Evolutionary conservation across 2,888 invertebrate species (phyloP).

Genomic region (Steromphala cineraria): DNA sequence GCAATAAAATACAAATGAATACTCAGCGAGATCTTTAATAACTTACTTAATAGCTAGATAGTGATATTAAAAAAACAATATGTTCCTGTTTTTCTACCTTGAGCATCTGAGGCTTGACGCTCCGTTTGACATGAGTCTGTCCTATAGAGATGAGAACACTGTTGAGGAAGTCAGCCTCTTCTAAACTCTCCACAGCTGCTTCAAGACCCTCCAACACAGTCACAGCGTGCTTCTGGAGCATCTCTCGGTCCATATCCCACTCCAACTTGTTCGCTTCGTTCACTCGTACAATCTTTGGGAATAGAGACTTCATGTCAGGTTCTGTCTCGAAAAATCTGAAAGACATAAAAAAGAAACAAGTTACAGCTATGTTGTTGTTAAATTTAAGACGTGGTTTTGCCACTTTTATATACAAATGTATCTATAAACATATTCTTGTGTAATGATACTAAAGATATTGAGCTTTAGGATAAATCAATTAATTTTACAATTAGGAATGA

Average conservation of each 20-base stretch:
- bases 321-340: constrained; percentile 68
- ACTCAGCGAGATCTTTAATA: too few species aligned
- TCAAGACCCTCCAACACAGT: constrained; percentile 71
- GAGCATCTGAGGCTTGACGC: constrained; percentile 65
- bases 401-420: too few species aligned
- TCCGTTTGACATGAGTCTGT: constrained; percentile 66
- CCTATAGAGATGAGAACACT: constrained; percentile 69
- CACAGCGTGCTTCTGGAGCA: constrained; percentile 67
- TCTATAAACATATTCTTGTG: too few species aligned
- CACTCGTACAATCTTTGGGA: constrained; percentile 66
- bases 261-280: constrained; percentile 65
- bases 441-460: too few species aligned
- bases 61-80: too few species aligned
- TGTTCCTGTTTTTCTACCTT: constrained; percentile 47
- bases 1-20: too few species aligned
- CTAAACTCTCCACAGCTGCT: constrained; percentile 71
- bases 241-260: constrained; percentile 64
- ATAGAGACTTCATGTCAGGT: constrained; percentile 64
- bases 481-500: too few species aligned
- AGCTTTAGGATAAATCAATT: too few species aligned
- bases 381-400: too few species aligned
- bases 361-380: too few species aligned
- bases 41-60: too few species aligned
- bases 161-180: constrained; percentile 68
- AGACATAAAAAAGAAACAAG: too few species aligned